Conservation (phyloP, 1,140 invertebrate genomes). For the Lycorma delicatula region DNA sequence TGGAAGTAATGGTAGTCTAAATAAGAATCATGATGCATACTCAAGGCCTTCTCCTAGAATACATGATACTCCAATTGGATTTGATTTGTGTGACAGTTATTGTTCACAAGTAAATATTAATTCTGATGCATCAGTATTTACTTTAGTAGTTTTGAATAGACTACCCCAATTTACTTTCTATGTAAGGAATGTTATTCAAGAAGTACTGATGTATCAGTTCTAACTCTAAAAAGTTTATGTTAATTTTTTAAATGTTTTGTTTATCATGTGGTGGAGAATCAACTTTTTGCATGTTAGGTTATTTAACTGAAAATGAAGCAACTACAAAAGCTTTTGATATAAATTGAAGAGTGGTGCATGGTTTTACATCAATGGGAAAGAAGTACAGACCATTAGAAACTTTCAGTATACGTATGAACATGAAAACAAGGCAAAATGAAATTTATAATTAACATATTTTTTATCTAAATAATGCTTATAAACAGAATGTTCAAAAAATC, state of each 20-base stretch:
- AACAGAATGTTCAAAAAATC: slow-evolving; percentile 13
- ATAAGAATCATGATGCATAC: too few species aligned
- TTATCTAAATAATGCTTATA: slow-evolving; percentile 8
- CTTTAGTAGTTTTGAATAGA: slow-evolving; percentile 1
- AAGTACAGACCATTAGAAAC: slow-evolving; percentile 10
- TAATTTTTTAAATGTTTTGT: neutral
- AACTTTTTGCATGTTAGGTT: neutral
- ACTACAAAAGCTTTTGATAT: neutral
- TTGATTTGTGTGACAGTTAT: slow-evolving; percentile 6
- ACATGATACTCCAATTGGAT: too few species aligned
- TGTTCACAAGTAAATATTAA: neutral
- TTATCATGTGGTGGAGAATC: neutral
- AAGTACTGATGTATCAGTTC: neutral
- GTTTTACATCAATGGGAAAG: slow-evolving; percentile 13
- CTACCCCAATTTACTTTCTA: slow-evolving; percentile 3
- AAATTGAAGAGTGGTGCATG: slow-evolving; percentile 18
- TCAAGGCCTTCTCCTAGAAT: too few species aligned
- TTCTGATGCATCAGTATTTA: neutral
- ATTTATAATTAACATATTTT: slow-evolving; percentile 13
- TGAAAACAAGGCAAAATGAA: neutral
- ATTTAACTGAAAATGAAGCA: neutral
- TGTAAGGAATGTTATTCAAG: slow-evolving; percentile 3
- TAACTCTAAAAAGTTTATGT: slow-evolving; percentile 2
- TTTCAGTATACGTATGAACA: slow-evolving; percentile 8
- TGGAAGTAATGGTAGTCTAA: too few species aligned